These are phyloP conservation scores for Suricata suricatta DNA, from an alignment of 2,113 vertebrate genomes.

Conservation along the genomic window DNA sequence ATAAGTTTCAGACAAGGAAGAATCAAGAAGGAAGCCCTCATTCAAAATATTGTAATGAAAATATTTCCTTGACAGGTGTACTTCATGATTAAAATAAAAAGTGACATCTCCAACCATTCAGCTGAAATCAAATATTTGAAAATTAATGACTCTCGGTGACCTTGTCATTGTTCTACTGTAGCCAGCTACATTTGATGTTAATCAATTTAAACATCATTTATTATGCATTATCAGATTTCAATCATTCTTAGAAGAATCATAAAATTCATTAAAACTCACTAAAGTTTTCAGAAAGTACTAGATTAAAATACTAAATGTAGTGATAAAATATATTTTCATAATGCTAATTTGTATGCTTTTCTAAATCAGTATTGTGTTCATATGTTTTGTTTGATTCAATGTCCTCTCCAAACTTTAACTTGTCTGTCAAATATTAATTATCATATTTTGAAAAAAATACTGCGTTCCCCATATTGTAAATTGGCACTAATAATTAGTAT, in stretches of 20 bases:
- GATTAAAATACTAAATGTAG: neutral
- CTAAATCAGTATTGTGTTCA: neutral
- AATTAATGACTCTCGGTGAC: neutral
- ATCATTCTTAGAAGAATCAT: neutral
- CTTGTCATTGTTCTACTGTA: neutral
- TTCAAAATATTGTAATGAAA: neutral
- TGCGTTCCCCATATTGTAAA: neutral
- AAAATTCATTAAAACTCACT: neutral
- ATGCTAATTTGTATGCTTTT: neutral
- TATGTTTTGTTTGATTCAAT: neutral
- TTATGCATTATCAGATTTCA: neutral
- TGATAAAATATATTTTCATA: neutral
- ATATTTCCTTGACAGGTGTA: neutral
- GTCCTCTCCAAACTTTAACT: neutral
- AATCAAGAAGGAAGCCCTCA: neutral
- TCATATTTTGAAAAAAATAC: neutral
- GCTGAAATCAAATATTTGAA: constrained; percentile 21
- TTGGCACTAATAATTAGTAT: neutral
- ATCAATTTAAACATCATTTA: neutral
- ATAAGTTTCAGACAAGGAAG: neutral
- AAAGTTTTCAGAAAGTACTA: neutral
- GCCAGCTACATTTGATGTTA: neutral
- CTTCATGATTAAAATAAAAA: constrained; percentile 9
- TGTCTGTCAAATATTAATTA: neutral
- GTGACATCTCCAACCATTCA: neutral